Evolutionary conservation across 2,797 vertebrate species (phyloP), one percentile per base, ranked within the genome.

Genomic region (Crenuchus spilurus): DNA sequence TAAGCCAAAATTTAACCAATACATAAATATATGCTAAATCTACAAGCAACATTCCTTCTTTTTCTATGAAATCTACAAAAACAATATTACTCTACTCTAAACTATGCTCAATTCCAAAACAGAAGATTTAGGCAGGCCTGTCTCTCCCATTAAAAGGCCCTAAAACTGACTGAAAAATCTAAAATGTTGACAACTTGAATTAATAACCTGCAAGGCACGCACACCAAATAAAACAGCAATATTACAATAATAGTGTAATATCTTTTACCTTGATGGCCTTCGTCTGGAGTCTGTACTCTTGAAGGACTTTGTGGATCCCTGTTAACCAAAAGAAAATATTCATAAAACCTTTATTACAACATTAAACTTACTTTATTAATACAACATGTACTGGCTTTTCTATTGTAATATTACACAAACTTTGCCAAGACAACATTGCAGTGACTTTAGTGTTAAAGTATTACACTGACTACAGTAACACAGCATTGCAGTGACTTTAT

Each of bases 231-330:
- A n/a, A n/a, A n/a, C n/a, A n/a, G n/a, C n/a, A n/a, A n/a, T n/a
- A n/a, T n/a, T n/a, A n/a, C n/a, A n/a, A n/a, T n/a, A n/a, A n/a
- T n/a, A n/a, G n/a, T n/a, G n/a, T n/a, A n/a, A n/a, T n/a, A n/a
- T n/a, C n/a, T 66, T 86, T 90, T 87, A 96, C 95, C 93, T 88
- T 60, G 92, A 92, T 72, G 93, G 90, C 82, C 94, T 95, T 74
- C 82, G 86, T 82, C 82, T 91, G 65, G 94, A 92, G 87, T 96
- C 96, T 85, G 91, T 87, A 5, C 93, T 96, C 83, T 92, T 94
- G 81, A 92, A 90, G 83, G 96, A 95, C 88, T 93, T 94, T 11
- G 90, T 83, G 8, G 95, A 93, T 82, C 94, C 94, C 97, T 99
- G 78, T 64, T 35, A n/a, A 55, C 9, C 57, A 16, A 66, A 35